phyloP scores from a whole-genome alignment of 2,797 vertebrate genomes.

The Syngnathus rostellatus region DNA sequence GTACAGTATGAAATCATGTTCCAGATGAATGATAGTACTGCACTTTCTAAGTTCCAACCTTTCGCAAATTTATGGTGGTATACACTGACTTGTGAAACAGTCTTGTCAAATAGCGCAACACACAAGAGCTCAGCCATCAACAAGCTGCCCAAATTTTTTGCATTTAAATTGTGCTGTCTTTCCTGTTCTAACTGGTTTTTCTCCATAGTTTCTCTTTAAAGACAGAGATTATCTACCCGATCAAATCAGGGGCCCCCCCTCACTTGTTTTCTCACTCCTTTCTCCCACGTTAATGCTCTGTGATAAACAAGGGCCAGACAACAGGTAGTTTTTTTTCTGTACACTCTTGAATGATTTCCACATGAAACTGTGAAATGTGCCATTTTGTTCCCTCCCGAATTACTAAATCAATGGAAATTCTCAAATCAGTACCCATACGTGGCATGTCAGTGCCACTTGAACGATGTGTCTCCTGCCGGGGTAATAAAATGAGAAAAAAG shows the following conservation, averaged over 20 bases:
- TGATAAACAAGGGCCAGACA: slow-evolving; percentile 61
- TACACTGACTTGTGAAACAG: slow-evolving; percentile 2
- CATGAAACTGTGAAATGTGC: slow-evolving; percentile 34
- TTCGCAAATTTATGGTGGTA: background rate
- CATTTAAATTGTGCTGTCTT: slow-evolving; percentile 38
- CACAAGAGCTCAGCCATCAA: slow-evolving; percentile 58
- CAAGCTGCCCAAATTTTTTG: slow-evolving; percentile 18
- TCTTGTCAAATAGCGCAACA: slow-evolving; percentile 5
- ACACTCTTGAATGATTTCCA: slow-evolving; percentile 50
- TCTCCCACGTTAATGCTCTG: slow-evolving; percentile 67
- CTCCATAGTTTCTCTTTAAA: slow-evolving; percentile 65
- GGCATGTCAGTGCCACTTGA: background rate
- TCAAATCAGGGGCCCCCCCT: slow-evolving; percentile 67
- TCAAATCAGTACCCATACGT: background rate
- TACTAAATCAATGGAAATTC: background rate
- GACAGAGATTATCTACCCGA: slow-evolving; percentile 72
- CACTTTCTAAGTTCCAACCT: background rate
- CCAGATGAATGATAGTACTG: background rate
- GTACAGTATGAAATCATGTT: too few relatives aligned
- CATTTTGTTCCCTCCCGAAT: slow-evolving; percentile 4
- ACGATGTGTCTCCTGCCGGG: background rate
- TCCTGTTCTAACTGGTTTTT: slow-evolving; percentile 63
- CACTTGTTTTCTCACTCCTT: slow-evolving; percentile 68
- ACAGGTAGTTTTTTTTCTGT: slow-evolving; percentile 66
- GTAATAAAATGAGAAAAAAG: background rate